Percentiles rank a stretch among this genome's conserved stretches.
phyloP scores from a whole-genome alignment of 2,888 invertebrate species.

The Cordylochernes scorpioides region DNA sequence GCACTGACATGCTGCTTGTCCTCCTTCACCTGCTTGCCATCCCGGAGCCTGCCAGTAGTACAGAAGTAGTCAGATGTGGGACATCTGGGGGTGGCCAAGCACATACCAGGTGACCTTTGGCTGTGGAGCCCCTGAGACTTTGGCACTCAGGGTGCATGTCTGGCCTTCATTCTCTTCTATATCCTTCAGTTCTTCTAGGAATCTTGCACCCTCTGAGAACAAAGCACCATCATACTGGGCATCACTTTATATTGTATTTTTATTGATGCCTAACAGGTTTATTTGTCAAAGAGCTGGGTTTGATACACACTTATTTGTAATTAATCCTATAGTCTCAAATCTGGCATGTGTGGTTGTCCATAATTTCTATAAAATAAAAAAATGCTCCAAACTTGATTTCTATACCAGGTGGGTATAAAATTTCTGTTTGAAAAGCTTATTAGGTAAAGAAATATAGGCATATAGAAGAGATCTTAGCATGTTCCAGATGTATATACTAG shows the following conservation, averaged over 20 bases:
- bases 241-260: not conserved
- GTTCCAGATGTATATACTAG: no score
- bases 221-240: not conserved
- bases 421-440: no score
- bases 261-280: not conserved
- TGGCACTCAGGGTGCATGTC: slow-evolving; percentile 52
- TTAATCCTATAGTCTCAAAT: not conserved
- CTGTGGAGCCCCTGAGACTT: slow-evolving; percentile 60
- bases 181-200: slow-evolving; percentile 41
- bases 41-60: slow-evolving; percentile 14
- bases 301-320: no score
- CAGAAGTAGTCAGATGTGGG: not conserved
- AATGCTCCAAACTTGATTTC: no score
- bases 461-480: no score
- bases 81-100: not conserved
- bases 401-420: no score
- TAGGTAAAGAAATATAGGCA: no score
- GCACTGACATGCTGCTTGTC: not conserved
- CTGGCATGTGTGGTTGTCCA: no score
- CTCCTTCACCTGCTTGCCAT: not conserved
- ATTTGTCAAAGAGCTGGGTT: no score
- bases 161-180: slow-evolving; percentile 54
- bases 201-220: slow-evolving; percentile 21
- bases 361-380: no score
- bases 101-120: slow-evolving; percentile 54